Base-by-base conservation (phyloP, 1,140 invertebrate species). In the Lucilia cuprina region DNA sequence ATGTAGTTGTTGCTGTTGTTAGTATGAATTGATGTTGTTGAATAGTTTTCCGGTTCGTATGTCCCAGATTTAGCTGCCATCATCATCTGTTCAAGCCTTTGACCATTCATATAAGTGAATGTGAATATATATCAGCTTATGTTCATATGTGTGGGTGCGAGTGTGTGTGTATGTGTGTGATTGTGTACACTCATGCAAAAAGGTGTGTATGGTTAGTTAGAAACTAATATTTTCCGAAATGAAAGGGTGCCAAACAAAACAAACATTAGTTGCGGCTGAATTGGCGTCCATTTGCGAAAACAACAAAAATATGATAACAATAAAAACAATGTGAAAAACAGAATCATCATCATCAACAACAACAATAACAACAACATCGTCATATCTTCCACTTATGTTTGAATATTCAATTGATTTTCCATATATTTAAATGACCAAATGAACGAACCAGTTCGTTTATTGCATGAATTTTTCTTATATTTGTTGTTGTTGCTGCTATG, bases 211-310 rank as follows among this genome's bases (percentile, higher is more conserved):
- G 77, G 47, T 80, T 49, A 50, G 77, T 80, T 80, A 80, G 77
- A 80, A 80, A 50, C 77, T 80, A 80, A 80, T 80, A 80, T 80
- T 49, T 80, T 80, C 25, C 47, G 7, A 49, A 47, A 80, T 12
- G 19, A 80, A 80, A 80, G 77, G 77, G 77, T 80, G 77, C 77
- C 77, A 70, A 80, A 80, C n/a, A 80, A 47, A 80, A 50, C 82
- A 19, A 19, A 50, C 88, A 89, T 89, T 89, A 88, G 88, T 89
- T 89, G 87, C 88, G 88, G 88, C 87, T 89, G 88, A 89, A 88
- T 88, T 88, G 88, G 87, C 86, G 85, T 35, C 47, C 87, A 85
- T 86, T 85, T 85, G 47, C 34, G 47, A 78, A 78, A 21, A 19
- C 49, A 80, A 47, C 49, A 19, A 80, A 80, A 25, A 80, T 19